Evolutionary conservation across 2,113 vertebrate species (phyloP), one percentile per base, ranked within the genome.

Genomic region (Erythrocercus mccallii): DNA sequence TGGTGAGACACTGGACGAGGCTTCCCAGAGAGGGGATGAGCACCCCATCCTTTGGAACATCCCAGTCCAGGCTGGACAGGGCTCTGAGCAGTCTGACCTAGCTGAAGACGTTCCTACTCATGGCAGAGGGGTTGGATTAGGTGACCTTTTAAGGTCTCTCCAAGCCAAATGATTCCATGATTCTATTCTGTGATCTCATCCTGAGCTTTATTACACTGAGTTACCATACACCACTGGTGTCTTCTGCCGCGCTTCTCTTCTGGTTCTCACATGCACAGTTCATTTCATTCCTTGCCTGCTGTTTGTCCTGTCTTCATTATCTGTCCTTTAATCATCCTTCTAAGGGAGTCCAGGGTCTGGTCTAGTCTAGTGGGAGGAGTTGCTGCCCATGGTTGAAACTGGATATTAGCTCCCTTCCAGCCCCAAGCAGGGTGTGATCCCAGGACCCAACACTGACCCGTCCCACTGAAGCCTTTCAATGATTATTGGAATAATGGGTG

Each of bases 101-200:
- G 15, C 3, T 19, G 30, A 5, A 65, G 40, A 2, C 25, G 31
- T 48, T 58, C 54, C 61, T 80, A 2, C 31, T 10, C 2, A 2
- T 0, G 0, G 28, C 61, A 60, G 33, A 44, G 13, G 9, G 1
- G 0, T 31, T 58, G 87, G 10, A 30, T 19, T 20, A 6, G 58
- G 6, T 40, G 50, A 10, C 28, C 23, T 30, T 30, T 30, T 16
- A 48, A 35, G 8, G 50, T 40, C 20, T 38, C 15, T 65, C 15
- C 24, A 40, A 30, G 16, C 51, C 50, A 74, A 56, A 27, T 12
- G 24, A 30, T 74, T 48, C 42, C 40, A n/a, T 44, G 45, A 25
- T 51, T 61, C 31, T 15, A 1, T 24, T 44, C 47, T 31, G 0
- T 45, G 33, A 38, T n/a, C 35, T 57, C 60, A 40, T 48, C n/a